Evolutionary conservation across 2,113 vertebrate genomes (phyloP), one percentile per base, ranked within the genome.

Genomic region (Apodemus speciosus): DNA sequence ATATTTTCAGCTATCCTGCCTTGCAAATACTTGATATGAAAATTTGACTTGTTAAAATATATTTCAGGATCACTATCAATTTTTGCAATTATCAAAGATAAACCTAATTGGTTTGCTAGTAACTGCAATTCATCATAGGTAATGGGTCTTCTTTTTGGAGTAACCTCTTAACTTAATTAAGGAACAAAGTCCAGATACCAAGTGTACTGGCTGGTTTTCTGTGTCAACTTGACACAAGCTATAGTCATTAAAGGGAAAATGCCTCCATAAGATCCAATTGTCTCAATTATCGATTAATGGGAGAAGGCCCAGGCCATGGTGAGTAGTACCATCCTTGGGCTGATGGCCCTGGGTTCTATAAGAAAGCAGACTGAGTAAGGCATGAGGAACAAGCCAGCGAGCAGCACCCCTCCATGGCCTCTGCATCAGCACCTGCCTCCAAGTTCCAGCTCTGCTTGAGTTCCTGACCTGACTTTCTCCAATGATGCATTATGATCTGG

Each of bases 111-210:
- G 23, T 72, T 64, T 58, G 2, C 25, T 86, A 75, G 23, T 87
- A 85, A 11, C 40, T 3, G 43, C 43, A 81, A 69, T 58, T 69
- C 7, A 15, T 77, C 15, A 60, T 2, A 85, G 5, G 66, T 60
- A 51, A 68, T 49, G 75, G 35, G 3, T 68, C 76, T 96, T 93
- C n/a, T 66, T 38, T 95, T 85, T n/a, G 60, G 4, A 84, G 85
- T 10, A 80, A 51, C 64, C 7, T 75, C 38, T 76, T 81, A 38
- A 27, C 2, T 56, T 69, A 13, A 72, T 68, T 76, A 72, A 80
- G 27, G 2, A 90, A 10, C 15, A 92, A 87, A 80, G 2, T 6
- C 2, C 27, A 30, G 9, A 56, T 20, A 9, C 10, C 32, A 21
- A 66, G 2, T 73, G 16, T 69, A 71, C 68, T 38, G 35, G 68